phyloP scores from a whole-genome alignment of 2,888 invertebrate genomes.

The Caenorhabditis sp. region DNA sequence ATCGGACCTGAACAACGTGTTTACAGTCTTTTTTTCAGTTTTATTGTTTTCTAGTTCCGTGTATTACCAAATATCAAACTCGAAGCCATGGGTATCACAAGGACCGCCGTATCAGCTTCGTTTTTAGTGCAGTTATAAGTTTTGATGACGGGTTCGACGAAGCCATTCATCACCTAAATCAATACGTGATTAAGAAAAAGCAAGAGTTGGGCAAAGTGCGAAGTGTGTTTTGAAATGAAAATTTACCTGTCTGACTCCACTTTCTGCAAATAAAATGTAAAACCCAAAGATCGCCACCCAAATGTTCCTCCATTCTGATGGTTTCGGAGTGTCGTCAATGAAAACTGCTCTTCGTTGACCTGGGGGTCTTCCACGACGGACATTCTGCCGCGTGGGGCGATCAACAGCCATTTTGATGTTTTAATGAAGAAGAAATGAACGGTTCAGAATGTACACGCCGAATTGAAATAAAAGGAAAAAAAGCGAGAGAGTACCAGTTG shows the following conservation, averaged over 20 bases:
- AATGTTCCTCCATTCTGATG: conserved; percentile 52
- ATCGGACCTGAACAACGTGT: conserved; percentile 65
- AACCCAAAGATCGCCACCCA: conserved; percentile 70
- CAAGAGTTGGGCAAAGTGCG: conserved; percentile 24
- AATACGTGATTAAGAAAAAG: not conserved
- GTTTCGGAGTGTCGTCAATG: conserved; percentile 33
- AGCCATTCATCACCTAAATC: conserved; percentile 72
- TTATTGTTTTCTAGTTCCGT: not conserved
- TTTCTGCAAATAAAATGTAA: conserved; percentile 70
- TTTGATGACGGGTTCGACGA: conserved; percentile 64
- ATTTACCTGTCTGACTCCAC: conserved; percentile 68
- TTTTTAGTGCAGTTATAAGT: conserved; percentile 67
- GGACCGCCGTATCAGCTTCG: conserved; percentile 67
- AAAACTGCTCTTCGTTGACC: conserved; percentile 36
- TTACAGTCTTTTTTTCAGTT: too few relatives aligned
- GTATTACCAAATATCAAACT: conserved; percentile 67
- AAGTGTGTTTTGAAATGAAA: conserved; percentile 1
- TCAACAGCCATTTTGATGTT: conserved; percentile 43
- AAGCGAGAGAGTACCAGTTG: conserved; percentile 33
- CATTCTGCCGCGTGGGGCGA: conserved; percentile 29
- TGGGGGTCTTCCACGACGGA: conserved; percentile 43
- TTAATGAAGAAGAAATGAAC: not conserved
- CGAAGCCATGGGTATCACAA: conserved; percentile 68
- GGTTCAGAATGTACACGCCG: conserved; percentile 1
- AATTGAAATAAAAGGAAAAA: conserved; percentile 1